phyloP scores from a whole-genome alignment of 1,140 invertebrate species.

The Psix sp. region DNA sequence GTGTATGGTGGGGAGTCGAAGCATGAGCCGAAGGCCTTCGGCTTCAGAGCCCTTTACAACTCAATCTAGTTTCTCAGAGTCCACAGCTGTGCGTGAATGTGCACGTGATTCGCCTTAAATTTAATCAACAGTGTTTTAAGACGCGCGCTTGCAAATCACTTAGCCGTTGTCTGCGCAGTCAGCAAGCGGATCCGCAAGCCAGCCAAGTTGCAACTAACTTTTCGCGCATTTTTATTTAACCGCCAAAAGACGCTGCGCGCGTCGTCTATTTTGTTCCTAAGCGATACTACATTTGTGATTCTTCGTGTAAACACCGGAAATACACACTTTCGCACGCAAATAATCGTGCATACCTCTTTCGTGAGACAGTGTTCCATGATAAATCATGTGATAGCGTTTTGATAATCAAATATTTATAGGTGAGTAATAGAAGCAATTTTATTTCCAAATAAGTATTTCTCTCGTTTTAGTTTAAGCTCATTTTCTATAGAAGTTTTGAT shows the following conservation, averaged over 20 bases:
- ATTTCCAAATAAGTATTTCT: neutral
- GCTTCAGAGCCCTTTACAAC: conserved; percentile 72
- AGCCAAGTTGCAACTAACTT: too few species aligned
- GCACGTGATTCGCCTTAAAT: conserved; percentile 28
- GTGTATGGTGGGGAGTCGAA: conserved; percentile 59
- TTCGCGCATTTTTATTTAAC: conserved; percentile 8
- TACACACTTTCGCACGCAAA: conserved; percentile 21
- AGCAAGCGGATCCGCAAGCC: too few species aligned
- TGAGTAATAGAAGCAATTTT: conserved; percentile 13
- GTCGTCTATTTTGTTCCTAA: conserved; percentile 13
- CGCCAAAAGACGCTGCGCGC: conserved; percentile 17
- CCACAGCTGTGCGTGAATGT: conserved; percentile 55
- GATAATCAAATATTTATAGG: conserved; percentile 26
- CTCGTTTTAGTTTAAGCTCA: neutral
- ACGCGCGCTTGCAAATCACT: conserved; percentile 3
- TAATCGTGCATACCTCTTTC: conserved; percentile 2
- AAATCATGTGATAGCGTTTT: conserved; percentile 52
- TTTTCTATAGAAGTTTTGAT: neutral
- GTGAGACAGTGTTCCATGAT: conserved; percentile 38
- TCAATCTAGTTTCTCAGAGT: conserved; percentile 74
- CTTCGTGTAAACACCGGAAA: conserved; percentile 43
- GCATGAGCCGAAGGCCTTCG: conserved; percentile 64
- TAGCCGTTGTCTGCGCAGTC: too few species aligned
- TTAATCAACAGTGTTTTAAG: conserved; percentile 17
- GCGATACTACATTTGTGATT: conserved; percentile 2